A percentile compares a stretch with the other conserved stretches of the same genome.
Evolutionary conservation across 30 jellyfish, hydroid and myxozoan genomes (phyloP).

Genomic region (Aurelia aurita complex sp. Pacific): DNA sequence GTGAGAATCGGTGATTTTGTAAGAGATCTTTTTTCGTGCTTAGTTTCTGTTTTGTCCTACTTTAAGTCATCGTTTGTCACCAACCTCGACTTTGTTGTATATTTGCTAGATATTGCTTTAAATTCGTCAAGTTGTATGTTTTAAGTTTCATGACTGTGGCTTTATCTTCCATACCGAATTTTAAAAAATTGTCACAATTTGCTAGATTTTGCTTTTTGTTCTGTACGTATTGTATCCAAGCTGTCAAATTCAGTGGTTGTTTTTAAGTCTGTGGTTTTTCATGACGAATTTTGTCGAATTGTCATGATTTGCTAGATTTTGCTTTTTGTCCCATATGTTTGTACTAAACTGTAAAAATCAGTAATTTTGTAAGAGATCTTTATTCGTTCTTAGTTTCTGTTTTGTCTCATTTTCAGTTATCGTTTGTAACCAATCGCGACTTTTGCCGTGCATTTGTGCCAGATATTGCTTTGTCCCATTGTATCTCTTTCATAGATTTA

Average conservation of each 20-base stretch:
- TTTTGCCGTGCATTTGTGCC: background rate
- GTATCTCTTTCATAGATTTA: background rate
- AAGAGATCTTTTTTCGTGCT: background rate
- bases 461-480: background rate
- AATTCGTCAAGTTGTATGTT: background rate
- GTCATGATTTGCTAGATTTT: conserved; percentile 16
- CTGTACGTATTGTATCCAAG: background rate
- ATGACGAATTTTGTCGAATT: background rate
- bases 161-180: background rate
- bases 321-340: conserved; percentile 11
- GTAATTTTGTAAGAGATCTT: background rate
- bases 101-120: no score
- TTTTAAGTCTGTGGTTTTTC: background rate
- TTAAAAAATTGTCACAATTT: background rate
- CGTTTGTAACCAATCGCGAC: no score
- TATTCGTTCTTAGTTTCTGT: background rate
- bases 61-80: no score
- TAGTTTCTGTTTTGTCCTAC: background rate
- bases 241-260: background rate
- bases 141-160: background rate
- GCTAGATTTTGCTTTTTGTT: background rate
- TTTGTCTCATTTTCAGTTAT: background rate
- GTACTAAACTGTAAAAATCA: background rate
- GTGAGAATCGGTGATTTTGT: background rate
- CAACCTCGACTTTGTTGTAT: no score